Evolutionary conservation across 2,888 invertebrate genomes (phyloP), one percentile per base, ranked within the genome.

Genomic region (Xylocampa areola): DNA sequence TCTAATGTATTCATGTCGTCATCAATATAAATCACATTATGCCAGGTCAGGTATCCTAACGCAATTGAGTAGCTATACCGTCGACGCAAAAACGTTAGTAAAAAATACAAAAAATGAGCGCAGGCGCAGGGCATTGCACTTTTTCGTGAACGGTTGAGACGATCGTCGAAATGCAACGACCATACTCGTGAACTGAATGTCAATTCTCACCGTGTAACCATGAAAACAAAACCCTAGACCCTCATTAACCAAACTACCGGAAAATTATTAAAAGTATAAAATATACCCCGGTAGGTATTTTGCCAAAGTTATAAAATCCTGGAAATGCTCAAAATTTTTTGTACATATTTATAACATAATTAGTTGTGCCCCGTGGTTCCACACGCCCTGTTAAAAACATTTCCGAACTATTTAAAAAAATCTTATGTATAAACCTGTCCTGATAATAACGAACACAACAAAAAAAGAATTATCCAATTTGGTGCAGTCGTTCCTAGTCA

Each of bases 1-100:
- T 58, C 55, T 67, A 73, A 70, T 52, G 39, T 41, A 53, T 44
- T 41, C 57, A 37, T 57, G 21, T 36, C 63, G 71, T 62, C 80
- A 76, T 76, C 82, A 92, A 91, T 80, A 82, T 84, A 87, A 85
- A 88, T 87, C 80, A 81, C 82, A 88, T 91, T 94, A 90, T 86
- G 87, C 89, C 91, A 94, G 94, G 94, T 94, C 94, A 91, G 85
- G 92, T 77, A 82, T 86, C 87, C 89, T 92, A 91, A 92, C 86
- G 74, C 87, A 84, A 81, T 81, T 69, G 79, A 84, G 88, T 91
- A 90, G 89, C n/a, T n/a, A 87, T 80, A 78, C 78, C 74, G 80
- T 57, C 78, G 77, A 73, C 80, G 77, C 80, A 77, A 82, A 85
- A 86, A 82, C 84, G 74, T 76, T 71, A 79, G 76, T 82, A 87